These are phyloP conservation scores for Cyanistes caeruleus DNA, from an alignment of 2,113 vertebrate genomes.

Conservation along the genomic window DNA sequence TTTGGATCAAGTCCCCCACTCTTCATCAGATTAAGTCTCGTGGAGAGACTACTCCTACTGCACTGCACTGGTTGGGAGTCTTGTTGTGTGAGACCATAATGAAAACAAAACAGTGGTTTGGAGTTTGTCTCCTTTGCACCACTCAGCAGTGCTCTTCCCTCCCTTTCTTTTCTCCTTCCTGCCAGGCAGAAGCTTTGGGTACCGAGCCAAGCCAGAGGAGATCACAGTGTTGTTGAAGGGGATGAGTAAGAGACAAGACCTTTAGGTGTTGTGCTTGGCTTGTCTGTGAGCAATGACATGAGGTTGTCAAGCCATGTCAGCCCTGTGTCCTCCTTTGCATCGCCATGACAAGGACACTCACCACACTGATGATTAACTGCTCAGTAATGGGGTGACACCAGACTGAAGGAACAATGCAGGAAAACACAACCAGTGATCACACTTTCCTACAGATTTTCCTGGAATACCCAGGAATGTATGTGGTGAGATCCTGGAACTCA, in stretches of 20 bases:
- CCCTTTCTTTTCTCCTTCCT: background rate
- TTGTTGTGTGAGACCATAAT: background rate
- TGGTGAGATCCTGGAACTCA: background rate
- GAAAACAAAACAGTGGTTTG: background rate
- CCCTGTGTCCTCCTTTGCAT: background rate
- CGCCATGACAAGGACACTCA: background rate
- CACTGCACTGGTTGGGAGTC: background rate
- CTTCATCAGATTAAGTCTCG: background rate
- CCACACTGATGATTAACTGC: background rate
- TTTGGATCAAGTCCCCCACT: background rate
- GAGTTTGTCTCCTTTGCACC: background rate
- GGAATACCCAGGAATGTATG: background rate
- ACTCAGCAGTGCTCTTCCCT: background rate
- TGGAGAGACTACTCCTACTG: fast-evolving
- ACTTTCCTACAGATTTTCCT: background rate
- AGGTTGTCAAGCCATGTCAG: background rate
- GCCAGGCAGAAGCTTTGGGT: background rate
- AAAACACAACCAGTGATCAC: background rate
- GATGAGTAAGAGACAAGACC: background rate
- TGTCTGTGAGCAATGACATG: background rate
- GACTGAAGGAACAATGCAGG: background rate
- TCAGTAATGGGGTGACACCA: background rate
- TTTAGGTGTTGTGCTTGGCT: background rate
- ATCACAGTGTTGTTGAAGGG: fast-evolving
- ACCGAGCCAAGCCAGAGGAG: background rate